Conservation (phyloP, 2,888 invertebrate genomes). For the Abrostola triplasia region DNA sequence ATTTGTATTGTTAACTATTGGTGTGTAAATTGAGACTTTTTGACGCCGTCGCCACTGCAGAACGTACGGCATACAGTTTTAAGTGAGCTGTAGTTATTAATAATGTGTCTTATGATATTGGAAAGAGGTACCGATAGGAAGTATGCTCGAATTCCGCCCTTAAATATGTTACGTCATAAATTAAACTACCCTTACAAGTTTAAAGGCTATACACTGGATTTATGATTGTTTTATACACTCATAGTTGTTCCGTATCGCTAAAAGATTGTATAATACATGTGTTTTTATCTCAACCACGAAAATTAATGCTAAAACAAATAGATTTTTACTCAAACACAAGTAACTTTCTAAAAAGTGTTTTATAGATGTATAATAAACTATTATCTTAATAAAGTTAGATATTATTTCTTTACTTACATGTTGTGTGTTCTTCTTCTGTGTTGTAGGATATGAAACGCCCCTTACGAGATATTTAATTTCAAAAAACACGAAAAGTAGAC, state of each 20-base stretch:
- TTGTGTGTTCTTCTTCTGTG: slow-evolving; percentile 19
- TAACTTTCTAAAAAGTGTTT: slow-evolving; percentile 36
- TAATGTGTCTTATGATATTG: neutral
- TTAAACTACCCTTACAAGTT: neutral
- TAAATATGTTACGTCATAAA: neutral
- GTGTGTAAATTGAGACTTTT: neutral
- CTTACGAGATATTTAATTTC: slow-evolving; percentile 30
- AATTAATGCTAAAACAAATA: slow-evolving; percentile 43
- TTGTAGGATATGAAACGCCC: slow-evolving; percentile 37
- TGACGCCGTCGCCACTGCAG: neutral
- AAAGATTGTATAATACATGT: neutral
- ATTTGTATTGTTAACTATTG: too few species aligned
- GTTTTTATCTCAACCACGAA: slow-evolving; percentile 7
- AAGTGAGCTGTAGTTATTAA: neutral
- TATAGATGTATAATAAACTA: neutral
- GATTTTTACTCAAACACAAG: slow-evolving; percentile 5
- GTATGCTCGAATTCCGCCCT: neutral
- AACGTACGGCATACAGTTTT: neutral
- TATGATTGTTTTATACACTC: neutral
- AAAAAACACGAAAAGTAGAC: slow-evolving; percentile 40
- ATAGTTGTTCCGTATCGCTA: neutral
- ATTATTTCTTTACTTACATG: slow-evolving; percentile 37
- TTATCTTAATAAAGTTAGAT: neutral
- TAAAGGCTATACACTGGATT: neutral
- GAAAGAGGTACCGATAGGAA: neutral